Conservation (phyloP, 1,140 invertebrate genomes). For the Aphelenchoides besseyi region DNA sequence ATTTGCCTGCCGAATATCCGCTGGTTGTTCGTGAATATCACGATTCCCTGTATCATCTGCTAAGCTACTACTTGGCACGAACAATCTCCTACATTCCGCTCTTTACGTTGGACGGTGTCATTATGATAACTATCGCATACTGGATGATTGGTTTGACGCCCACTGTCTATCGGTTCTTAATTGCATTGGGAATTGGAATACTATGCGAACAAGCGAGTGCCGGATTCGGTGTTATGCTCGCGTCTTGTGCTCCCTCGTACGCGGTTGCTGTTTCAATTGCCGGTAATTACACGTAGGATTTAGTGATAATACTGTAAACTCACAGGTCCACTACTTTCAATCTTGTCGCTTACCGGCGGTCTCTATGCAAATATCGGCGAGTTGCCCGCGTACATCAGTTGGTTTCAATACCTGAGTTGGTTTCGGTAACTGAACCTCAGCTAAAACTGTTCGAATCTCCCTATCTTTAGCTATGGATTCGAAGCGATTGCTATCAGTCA, state of each 20-base stretch:
- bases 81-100: slow-evolving; percentile 57
- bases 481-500: slow-evolving; percentile 60
- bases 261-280: slow-evolving; percentile 48
- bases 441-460: neutral
- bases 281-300: too few species aligned
- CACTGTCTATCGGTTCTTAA: slow-evolving; percentile 31
- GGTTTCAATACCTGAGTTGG: slow-evolving; percentile 58
- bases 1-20: slow-evolving; percentile 56
- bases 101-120: slow-evolving; percentile 58
- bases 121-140: slow-evolving; percentile 53
- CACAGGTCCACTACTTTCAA: slow-evolving; percentile 54
- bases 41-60: slow-evolving; percentile 56
- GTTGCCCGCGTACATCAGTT: slow-evolving; percentile 53
- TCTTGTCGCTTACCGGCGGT: slow-evolving; percentile 60
- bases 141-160: slow-evolving; percentile 57
- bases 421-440: slow-evolving; percentile 40
- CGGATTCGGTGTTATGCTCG: slow-evolving; percentile 62
- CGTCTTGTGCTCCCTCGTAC: slow-evolving; percentile 52
- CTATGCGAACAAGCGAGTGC: slow-evolving; percentile 58
- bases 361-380: slow-evolving; percentile 58
- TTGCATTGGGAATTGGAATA: slow-evolving; percentile 40
- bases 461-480: slow-evolving; percentile 53
- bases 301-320: too few species aligned
- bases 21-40: slow-evolving; percentile 60
- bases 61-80: slow-evolving; percentile 51